Evolutionary conservation across 1,140 invertebrate genomes (phyloP), one percentile per base, ranked within the genome.

Genomic region (Macrocentrus cingulum): DNA sequence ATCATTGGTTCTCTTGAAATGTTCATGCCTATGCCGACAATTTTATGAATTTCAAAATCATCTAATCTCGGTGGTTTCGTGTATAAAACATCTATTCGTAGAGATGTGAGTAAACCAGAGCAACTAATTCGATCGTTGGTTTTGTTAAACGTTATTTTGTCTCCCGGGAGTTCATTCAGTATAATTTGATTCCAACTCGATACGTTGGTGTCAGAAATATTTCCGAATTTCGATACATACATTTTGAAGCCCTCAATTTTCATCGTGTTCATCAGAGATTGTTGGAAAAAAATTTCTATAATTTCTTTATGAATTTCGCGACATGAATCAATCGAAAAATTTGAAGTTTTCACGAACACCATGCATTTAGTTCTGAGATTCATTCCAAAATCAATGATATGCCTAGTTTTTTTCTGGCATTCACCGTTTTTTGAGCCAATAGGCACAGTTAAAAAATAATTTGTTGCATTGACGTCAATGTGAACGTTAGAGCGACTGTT

Each of bases 211-310:
- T 68, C 67, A 16, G 77, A 69, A 5, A 84, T 74, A 68, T 87
- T 85, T 19, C 87, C 87, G 66, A 81, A 83, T 50, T 81, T 81
- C 1, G 84, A 84, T 16, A 87, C 73, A 66, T 80, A 82, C 25
- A 69, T 66, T 58, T 65, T 72, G 52, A 71, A 72, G 6, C 59
- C 46, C 29, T 71, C 66, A 25, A 54, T 51, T 9, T 69, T 51
- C 7, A 70, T 76, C 1, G 64, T 52, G 66, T 79, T 80, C 54
- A 67, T 59, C 15, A 67, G 67, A 45, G 56, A 52, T 45, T 73
- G 56, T 11, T 74, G 61, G 0, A 77, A 56, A 56, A 79, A 68
- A 32, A 75, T 64, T 23, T 65, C 50, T 20, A 83, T 68, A 16
- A 81, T 77, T 29, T 63, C 57, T 56, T 80, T 74, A 65, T 84